Base-by-base conservation (phyloP, 37 sponge, comb jelly and placozoan genomes). In the Aplysina aerophoba region DNA sequence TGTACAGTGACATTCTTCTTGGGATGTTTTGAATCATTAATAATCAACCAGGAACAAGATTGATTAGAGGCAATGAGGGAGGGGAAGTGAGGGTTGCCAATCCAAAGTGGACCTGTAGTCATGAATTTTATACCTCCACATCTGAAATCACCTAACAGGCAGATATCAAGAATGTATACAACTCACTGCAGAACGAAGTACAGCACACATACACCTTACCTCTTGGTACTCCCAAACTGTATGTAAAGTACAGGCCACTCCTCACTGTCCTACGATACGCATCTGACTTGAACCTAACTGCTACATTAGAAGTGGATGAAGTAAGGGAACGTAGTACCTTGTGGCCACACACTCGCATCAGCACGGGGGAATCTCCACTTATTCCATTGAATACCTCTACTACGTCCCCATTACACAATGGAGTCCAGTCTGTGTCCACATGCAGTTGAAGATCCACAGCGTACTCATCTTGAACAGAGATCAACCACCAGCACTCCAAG, bases 341-440 rank as follows among this genome's bases (percentile, higher is more conserved):
- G 8, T 40, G 20, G 11, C 78, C 78, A 75, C 78, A 75, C 20
- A 75, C n/a, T 75, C n/a, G 39, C 1, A 12, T 25, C 78, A 75
- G 11, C 17, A 36, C 1, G 2, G 78, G 78, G 16, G 78, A 38
- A 41, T 40, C 78, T 15, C 54, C 22, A 16, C 1, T 11, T 19
- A 39, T 4, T 17, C 78, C 78, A 75, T 75, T 75, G 44, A 75
- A 50, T 8, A 75, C 78, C 78, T 75, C 78, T 36, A 75, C 78
- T 53, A 21, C 44, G 22, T 75, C 78, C 11, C 78, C 78, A 75
- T 0, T 12, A 36, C 78, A 75, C 24, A 2, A 53, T 5, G 20
- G 44, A 22, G 78, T 53, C 44, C 25, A 38, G 40, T 75, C 78
- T 2, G 37, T 41, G 37, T 75, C 78, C 0, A 75, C n/a, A 19